Base-by-base conservation (phyloP, 37 sponge, comb jelly and placozoan genomes). In the Cliona cf. orientalis region DNA sequence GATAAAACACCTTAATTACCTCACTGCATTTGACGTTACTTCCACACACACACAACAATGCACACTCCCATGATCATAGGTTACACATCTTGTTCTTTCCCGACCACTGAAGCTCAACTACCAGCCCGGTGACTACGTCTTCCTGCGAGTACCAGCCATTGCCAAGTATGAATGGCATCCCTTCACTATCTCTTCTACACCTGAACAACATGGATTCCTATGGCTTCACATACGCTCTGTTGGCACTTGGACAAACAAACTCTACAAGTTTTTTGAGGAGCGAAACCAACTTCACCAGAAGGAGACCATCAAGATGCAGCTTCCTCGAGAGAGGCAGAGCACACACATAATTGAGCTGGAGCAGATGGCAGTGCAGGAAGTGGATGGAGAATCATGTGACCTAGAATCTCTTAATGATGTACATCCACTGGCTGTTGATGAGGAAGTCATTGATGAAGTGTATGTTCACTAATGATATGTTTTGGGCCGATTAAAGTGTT, bases 161-260 rank as follows among this genome's bases (percentile, higher is more conserved):
- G 95, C 95, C 21, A 83, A 82, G 45, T 94, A 94, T 35, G 95
- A 94, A 59, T 94, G 95, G 95, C 95, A 94, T 63, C 95, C 95
- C 17, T 94, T 94, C 72, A 94, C 95, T 21, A 94, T 94, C 17
- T 87, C 88, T 81, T 87, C 87, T 21, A 84, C 90, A 12, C 91
- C 95, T 0, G 95, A 94, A 69, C 84, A 91, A 43, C 62, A 74
- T 22, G 88, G 92, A 45, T 79, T 82, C 57, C 35, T 94, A 43
- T 94, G 91, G 84, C 86, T 94, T 0, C 95, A 94, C 79, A 79
- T 94, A 0, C 74, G 95, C 14, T 87, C 82, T 46, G 95, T 91
- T 29, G 95, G 95, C 42, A 94, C 92, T 31, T 94, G 95, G 95
- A 94, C 95, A 29, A 91, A 90, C 81, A 91, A 80, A 35, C 82